Conservation (phyloP, 2,888 invertebrate species). For the Xanthia togata region DNA sequence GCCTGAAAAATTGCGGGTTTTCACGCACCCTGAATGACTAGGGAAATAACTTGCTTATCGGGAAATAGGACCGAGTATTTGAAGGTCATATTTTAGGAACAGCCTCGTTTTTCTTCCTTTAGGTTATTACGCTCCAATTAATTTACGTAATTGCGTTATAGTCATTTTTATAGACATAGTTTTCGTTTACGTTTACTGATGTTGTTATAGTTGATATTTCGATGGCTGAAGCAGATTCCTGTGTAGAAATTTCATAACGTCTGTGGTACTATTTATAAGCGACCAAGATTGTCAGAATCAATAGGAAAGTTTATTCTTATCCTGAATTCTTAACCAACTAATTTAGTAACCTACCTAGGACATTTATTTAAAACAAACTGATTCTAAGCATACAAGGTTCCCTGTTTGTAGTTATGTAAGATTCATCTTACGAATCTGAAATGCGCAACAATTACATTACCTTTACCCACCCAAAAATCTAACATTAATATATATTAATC, state of each 20-base stretch:
- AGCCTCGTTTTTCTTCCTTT: conserved; percentile 18
- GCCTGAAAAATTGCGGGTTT: conserved; percentile 64
- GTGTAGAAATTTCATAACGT: conserved; percentile 21
- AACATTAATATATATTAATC: background rate
- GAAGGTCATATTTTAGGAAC: conserved; percentile 28
- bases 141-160: conserved; percentile 20
- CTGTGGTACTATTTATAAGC: conserved; percentile 28
- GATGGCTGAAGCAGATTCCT: background rate
- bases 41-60: conserved; percentile 61
- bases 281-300: conserved; percentile 31
- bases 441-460: background rate
- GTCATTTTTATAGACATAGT: conserved; percentile 32
- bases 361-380: background rate
- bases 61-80: conserved; percentile 36
- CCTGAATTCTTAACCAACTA: background rate
- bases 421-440: background rate
- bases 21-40: conserved; percentile 66
- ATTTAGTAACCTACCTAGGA: background rate
- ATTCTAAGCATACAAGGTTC: background rate
- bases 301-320: background rate
- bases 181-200: conserved; percentile 5
- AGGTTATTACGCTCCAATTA: conserved; percentile 18
- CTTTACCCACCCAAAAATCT: too few relatives aligned
- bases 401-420: background rate
- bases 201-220: conserved; percentile 35